Evolutionary conservation across 2,113 vertebrate genomes (phyloP).

Genomic region (Bos indicus): DNA sequence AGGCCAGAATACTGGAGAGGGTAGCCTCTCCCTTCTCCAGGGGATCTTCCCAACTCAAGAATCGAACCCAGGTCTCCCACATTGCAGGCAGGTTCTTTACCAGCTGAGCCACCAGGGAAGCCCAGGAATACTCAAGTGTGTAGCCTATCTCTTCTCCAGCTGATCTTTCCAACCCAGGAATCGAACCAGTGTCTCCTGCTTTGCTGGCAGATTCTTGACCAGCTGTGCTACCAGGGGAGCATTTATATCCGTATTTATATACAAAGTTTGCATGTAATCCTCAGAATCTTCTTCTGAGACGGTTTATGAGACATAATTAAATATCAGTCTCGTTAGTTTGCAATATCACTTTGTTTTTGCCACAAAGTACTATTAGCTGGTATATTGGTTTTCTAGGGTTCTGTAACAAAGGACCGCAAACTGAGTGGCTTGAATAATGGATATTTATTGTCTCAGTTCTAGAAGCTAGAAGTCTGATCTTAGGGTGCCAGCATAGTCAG

Average conservation of each 20-base stretch:
- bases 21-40: not conserved
- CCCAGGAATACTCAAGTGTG: accelerated
- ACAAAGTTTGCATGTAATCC: not conserved
- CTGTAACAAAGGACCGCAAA: not conserved
- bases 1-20: not conserved
- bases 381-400: not conserved
- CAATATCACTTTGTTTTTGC: not conserved
- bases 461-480: not conserved
- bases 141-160: not conserved
- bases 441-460: not conserved
- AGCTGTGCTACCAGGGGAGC: not conserved
- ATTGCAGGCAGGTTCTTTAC: not conserved
- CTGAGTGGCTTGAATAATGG: not conserved
- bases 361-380: not conserved
- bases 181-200: accelerated
- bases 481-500: accelerated
- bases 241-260: not conserved
- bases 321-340: not conserved
- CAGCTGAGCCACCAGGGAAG: not conserved
- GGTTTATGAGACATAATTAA: not conserved
- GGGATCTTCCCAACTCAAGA: not conserved
- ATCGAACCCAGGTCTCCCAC: accelerated
- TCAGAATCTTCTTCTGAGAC: not conserved
- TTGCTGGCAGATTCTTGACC: not conserved
- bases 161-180: not conserved